phyloP scores from a whole-genome alignment of 2,113 vertebrate species.

The Petrocephalus microphthalmus region DNA sequence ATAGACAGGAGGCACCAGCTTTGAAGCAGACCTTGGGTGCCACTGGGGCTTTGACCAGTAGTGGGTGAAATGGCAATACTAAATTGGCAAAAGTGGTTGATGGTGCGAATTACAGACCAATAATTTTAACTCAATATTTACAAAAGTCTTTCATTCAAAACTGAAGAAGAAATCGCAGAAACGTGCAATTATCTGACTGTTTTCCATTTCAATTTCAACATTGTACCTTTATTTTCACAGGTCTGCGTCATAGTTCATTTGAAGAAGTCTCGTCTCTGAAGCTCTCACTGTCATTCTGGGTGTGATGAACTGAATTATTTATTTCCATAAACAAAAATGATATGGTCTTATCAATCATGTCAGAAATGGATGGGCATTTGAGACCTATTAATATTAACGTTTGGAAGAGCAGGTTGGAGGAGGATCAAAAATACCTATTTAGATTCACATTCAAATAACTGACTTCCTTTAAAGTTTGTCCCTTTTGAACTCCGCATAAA shows the following conservation, averaged over 20 bases:
- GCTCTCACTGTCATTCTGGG: not conserved
- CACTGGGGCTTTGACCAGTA: not conserved
- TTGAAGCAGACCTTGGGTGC: not conserved
- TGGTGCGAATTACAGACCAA: not conserved
- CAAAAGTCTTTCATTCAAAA: not conserved
- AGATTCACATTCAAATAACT: not conserved
- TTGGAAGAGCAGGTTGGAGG: not conserved
- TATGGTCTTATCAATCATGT: constrained; percentile 11
- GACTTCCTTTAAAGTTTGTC: not conserved
- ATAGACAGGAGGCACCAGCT: not conserved
- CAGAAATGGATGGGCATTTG: constrained; percentile 2
- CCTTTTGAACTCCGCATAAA: not conserved
- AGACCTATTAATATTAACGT: constrained; percentile 20
- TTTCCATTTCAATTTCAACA: not conserved
- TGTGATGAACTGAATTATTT: constrained; percentile 21
- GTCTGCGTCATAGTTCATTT: not conserved
- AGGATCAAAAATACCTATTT: not conserved
- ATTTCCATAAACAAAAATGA: constrained; percentile 7
- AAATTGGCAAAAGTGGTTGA: not conserved
- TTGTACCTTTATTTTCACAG: not conserved
- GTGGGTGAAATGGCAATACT: not conserved
- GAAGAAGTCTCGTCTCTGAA: not conserved
- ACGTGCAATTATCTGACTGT: not conserved
- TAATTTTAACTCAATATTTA: not conserved
- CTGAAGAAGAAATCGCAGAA: not conserved